These are phyloP conservation scores for Phymastichus coffea DNA, from an alignment of 1,140 invertebrate genomes.

Conservation along the genomic window DNA sequence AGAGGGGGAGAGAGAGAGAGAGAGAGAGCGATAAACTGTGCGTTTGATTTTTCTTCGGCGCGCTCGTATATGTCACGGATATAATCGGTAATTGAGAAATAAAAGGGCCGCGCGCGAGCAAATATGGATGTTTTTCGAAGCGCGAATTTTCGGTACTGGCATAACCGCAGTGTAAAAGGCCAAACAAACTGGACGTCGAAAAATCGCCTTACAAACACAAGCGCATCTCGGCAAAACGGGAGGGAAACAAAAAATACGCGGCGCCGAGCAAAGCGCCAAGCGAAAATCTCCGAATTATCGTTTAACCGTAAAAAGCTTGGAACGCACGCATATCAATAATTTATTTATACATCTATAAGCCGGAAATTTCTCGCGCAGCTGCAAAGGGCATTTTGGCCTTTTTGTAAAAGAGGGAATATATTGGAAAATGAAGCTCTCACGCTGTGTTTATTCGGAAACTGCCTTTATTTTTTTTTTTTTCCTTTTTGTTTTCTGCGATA, in stretches of 20 bases:
- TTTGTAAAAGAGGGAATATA: no score
- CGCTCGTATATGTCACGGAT: not conserved
- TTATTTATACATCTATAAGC: slow-evolving; percentile 23
- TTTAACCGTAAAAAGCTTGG: slow-evolving; percentile 8
- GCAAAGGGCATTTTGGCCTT: slow-evolving; percentile 14
- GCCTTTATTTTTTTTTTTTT: no score
- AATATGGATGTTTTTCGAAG: slow-evolving; percentile 10
- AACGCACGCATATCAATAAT: slow-evolving; percentile 5
- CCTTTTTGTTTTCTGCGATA: no score
- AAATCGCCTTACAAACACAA: slow-evolving; percentile 9
- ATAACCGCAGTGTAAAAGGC: slow-evolving; percentile 6
- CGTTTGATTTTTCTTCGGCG: not conserved
- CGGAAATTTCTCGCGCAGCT: slow-evolving; percentile 10
- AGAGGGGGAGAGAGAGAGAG: no score
- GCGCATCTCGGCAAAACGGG: not conserved
- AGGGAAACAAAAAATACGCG: not conserved
- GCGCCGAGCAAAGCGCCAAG: not conserved
- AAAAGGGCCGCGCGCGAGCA: slow-evolving; percentile 6
- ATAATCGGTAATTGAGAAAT: slow-evolving; percentile 22
- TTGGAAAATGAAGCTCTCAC: no score
- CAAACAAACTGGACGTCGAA: not conserved
- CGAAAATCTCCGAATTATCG: slow-evolving; percentile 1
- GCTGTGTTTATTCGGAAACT: no score
- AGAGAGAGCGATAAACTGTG: not conserved
- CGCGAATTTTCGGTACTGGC: slow-evolving; percentile 18